These are phyloP conservation scores for Chionomys nivalis DNA, from an alignment of 2,113 vertebrate species.

Conservation along the genomic window DNA sequence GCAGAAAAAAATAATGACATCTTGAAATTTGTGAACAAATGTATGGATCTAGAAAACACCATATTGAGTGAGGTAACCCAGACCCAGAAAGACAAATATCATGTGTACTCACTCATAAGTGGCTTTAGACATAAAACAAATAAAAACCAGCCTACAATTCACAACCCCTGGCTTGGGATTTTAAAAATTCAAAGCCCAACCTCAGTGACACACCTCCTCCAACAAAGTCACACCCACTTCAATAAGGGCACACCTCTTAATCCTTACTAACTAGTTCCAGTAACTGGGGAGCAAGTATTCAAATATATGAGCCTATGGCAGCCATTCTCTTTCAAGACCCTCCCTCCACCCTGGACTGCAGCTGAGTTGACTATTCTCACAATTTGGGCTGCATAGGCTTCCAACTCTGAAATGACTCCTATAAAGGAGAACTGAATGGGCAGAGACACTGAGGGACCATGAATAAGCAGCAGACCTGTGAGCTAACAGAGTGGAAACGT, in stretches of 20 bases:
- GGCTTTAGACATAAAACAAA: too few relatives aligned
- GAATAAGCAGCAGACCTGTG: background rate
- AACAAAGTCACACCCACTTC: background rate
- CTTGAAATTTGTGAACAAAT: too few relatives aligned
- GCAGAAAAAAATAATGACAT: too few relatives aligned
- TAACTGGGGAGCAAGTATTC: background rate
- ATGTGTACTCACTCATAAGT: too few relatives aligned
- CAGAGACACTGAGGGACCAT: rapidly evolving
- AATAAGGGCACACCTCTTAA: background rate
- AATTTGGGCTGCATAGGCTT: background rate
- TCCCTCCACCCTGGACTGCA: background rate
- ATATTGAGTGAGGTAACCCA: too few relatives aligned
- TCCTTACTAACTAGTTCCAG: background rate
- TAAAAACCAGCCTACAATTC: too few relatives aligned
- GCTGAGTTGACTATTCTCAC: background rate
- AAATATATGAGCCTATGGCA: background rate
- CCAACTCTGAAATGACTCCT: background rate
- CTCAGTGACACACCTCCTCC: background rate
- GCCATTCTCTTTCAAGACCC: background rate
- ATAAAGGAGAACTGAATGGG: background rate
- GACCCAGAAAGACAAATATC: too few relatives aligned
- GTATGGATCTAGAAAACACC: too few relatives aligned
- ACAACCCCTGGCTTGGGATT: background rate
- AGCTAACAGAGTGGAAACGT: too few relatives aligned
- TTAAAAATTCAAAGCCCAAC: background rate